Percentiles rank a stretch among this genome's conserved stretches.
phyloP scores from a whole-genome alignment of 1,140 invertebrate species.

The Drosophila kikkawai region DNA sequence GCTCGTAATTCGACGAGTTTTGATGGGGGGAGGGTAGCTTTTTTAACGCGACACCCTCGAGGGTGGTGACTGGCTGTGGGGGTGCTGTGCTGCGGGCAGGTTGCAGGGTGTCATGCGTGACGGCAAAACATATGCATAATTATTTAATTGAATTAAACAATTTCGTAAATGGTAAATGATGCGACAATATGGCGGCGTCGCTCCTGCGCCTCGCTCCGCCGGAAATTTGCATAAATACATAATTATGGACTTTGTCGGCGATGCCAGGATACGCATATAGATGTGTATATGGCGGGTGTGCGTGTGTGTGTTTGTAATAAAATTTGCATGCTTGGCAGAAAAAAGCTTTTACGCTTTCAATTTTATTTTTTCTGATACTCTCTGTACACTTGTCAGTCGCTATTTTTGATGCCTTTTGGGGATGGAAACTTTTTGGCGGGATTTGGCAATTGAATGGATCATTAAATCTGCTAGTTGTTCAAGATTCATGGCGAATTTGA shows the following conservation, averaged over 20 bases:
- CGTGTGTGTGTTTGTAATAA: conserved; percentile 29
- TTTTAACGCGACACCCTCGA: conserved; percentile 56
- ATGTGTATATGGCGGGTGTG: neutral
- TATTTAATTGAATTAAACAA: conserved; percentile 82
- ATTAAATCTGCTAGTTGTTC: conserved; percentile 38
- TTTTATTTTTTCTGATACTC: conserved; percentile 9
- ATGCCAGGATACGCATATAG: conserved; percentile 2
- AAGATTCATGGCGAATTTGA: neutral
- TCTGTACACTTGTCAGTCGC: conserved; percentile 31
- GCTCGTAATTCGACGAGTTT: conserved; percentile 58
- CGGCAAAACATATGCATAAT: conserved; percentile 61
- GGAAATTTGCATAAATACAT: conserved; percentile 77
- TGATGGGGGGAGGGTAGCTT: conserved; percentile 40
- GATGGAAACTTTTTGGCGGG: conserved; percentile 17
- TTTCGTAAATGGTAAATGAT: conserved; percentile 82
- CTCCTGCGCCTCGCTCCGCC: conserved; percentile 26
- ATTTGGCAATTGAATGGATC: conserved; percentile 29
- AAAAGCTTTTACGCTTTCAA: conserved; percentile 44
- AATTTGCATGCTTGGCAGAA: conserved; percentile 53
- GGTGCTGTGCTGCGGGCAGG: conserved; percentile 24
- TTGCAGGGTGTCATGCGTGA: conserved; percentile 70
- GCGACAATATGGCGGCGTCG: conserved; percentile 72
- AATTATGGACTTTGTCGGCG: conserved; percentile 56
- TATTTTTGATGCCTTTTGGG: conserved; percentile 22
- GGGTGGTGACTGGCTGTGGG: conserved; percentile 1